phyloP scores from a whole-genome alignment of 2,888 invertebrate genomes.

The Oscheius sp. region DNA sequence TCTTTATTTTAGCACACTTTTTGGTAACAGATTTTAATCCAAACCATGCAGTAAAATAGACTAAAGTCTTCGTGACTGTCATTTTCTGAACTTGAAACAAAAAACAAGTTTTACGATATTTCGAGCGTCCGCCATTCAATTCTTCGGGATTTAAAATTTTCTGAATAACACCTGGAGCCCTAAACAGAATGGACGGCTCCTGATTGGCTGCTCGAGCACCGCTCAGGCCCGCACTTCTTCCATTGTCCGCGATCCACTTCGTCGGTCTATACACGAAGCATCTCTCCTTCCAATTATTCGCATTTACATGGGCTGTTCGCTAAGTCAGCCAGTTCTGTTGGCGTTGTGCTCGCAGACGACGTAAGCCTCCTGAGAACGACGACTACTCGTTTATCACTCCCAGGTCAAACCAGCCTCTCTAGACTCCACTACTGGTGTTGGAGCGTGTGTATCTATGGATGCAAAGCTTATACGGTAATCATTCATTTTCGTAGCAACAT shows the following conservation, averaged over 20 bases:
- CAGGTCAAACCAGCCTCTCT: constrained; percentile 5
- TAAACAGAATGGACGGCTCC: constrained; percentile 27
- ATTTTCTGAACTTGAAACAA: too few species aligned
- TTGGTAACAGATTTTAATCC: background rate
- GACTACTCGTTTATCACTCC: constrained; percentile 30
- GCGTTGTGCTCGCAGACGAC: constrained; percentile 28
- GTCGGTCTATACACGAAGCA: constrained; percentile 23
- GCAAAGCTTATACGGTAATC: constrained; percentile 2
- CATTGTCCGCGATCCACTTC: constrained; percentile 31
- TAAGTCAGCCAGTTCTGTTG: constrained; percentile 24
- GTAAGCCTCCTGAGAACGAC: constrained; percentile 36
- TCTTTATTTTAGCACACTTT: constrained; percentile 6
- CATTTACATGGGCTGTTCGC: constrained; percentile 22
- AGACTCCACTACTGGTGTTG: too few species aligned
- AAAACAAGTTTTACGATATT: background rate
- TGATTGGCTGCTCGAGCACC: constrained; percentile 37
- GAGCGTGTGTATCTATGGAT: background rate
- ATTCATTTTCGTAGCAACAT: background rate
- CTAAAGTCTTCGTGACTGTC: too few species aligned
- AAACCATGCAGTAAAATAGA: too few species aligned
- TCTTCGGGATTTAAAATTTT: too few species aligned
- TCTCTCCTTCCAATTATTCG: constrained; percentile 28
- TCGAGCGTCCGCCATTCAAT: background rate
- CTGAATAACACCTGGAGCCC: constrained; percentile 16
- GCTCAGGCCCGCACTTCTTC: constrained; percentile 33